Percentiles rank a stretch among this genome's conserved stretches.
Evolutionary conservation across 2,113 vertebrate genomes (phyloP).

Genomic region (Chloroceryle aenea): DNA sequence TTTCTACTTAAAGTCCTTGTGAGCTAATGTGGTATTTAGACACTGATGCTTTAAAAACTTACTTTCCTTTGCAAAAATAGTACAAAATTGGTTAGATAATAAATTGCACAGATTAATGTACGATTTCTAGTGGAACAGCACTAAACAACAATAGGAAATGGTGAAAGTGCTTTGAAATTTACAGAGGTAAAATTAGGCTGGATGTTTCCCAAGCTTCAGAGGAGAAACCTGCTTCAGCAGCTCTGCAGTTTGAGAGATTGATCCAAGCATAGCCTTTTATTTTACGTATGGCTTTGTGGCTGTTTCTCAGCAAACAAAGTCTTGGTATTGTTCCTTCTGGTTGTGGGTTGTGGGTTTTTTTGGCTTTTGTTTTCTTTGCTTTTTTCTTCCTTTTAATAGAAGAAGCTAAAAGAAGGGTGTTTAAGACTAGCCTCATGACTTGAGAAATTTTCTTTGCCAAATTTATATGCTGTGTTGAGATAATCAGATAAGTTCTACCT

Average conservation of each 20-base stretch:
- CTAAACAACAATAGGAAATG: not conserved
- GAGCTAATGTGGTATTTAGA: not conserved
- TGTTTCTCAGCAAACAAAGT: not conserved
- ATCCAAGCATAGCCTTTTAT: not conserved
- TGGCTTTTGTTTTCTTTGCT: not conserved
- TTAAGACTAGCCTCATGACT: not conserved
- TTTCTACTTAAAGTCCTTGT: not conserved
- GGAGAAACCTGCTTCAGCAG: not conserved
- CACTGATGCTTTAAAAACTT: not conserved
- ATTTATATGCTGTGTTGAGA: not conserved
- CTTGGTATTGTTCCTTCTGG: not conserved
- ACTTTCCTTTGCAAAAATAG: not conserved
- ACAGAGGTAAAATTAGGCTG: not conserved
- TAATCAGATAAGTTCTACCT: not conserved
- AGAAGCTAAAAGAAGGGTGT: not conserved
- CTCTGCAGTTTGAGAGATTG: not conserved
- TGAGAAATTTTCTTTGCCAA: not conserved
- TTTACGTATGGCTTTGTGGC: slow-evolving; percentile 4
- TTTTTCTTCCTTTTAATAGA: not conserved
- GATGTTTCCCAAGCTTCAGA: not conserved
- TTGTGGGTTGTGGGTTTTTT: too few relatives aligned
- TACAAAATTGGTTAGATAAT: not conserved
- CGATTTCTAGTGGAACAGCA: not conserved
- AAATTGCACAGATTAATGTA: not conserved
- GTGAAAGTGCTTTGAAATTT: not conserved